phyloP scores from a whole-genome alignment of 1,140 invertebrate species.

The Lepidurus apus region DNA sequence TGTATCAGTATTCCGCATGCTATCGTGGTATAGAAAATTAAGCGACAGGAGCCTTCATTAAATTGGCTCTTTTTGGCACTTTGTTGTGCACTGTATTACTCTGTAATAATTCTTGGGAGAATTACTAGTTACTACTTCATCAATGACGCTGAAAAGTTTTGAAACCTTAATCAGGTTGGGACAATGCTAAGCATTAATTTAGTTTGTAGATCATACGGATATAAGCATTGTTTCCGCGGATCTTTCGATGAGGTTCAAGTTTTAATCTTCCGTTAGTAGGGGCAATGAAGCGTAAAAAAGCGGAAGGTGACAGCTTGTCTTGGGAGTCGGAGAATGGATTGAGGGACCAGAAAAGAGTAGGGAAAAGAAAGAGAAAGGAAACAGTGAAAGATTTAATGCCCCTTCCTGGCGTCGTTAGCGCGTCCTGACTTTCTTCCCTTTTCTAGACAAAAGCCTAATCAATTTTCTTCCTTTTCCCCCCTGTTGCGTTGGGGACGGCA shows the following conservation, averaged over 20 bases:
- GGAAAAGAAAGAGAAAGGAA: constrained; percentile 20
- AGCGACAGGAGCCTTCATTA: too few relatives aligned
- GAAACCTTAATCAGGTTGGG: too few relatives aligned
- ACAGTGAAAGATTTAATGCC: background rate
- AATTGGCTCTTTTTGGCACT: too few relatives aligned
- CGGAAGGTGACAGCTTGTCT: constrained; percentile 23
- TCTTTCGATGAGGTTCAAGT: background rate
- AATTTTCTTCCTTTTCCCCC: constrained; percentile 4
- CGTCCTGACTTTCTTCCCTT: background rate
- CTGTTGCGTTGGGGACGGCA: background rate
- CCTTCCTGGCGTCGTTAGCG: background rate
- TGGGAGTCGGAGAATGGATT: background rate
- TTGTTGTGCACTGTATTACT: too few relatives aligned
- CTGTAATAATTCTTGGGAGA: too few relatives aligned
- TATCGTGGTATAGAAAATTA: too few relatives aligned
- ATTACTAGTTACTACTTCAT: too few relatives aligned
- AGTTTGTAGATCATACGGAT: background rate
- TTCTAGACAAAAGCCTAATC: background rate
- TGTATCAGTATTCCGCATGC: too few relatives aligned
- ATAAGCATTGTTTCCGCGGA: background rate
- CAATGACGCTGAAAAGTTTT: too few relatives aligned
- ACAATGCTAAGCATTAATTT: too few relatives aligned
- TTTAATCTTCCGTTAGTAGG: background rate
- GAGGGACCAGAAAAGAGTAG: background rate
- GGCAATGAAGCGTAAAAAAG: background rate